Base-by-base conservation (phyloP, 2,888 invertebrate genomes). In the Nomada flava region DNA sequence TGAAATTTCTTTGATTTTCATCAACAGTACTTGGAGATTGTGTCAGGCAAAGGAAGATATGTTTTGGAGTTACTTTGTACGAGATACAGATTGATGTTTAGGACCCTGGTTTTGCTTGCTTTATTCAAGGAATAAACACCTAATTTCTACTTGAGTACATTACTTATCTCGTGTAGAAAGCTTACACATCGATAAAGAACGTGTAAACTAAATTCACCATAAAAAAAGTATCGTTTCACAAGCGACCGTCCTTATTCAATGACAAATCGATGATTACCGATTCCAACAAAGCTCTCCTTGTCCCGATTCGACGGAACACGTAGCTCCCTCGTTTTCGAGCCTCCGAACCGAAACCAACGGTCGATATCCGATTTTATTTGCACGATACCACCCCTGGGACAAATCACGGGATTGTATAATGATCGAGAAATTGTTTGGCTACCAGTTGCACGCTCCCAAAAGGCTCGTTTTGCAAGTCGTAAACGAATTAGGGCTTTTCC, bases 361-460 rank as follows among this genome's bases (percentile, higher is more conserved):
- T 76, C 62, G 85, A 77, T 71, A 57, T 68, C n/a, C 68, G 79
- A 82, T 83, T 87, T 86, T 79, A 78, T 79, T 82, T 76, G 60
- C 82, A 57, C 79, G 53, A 77, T 77, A 60, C 68, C 64, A 78
- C 89, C 89, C 88, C 68, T 74, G 88, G 88, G 88, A 86, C 80
- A 72, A 65, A 44, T 50, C 76, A 72, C 69, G 79, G 75, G 82
- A 79, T 75, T 79, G 83, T 75, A 68, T 84, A 77, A 84, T 81
- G 82, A 74, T 77, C 83, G 80, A 82, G 86, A 88, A 88, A 88
- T 85, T 90, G 90, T 92, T 92, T 92, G 92, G 88, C 92, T 92
- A 92, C 92, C 90, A 92, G 92, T 92, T 92, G 92, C 92, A 84
- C 90, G 83, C 89, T 92, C 92, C 92, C 92, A 88, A 86, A 91